Percentiles rank a stretch among this genome's conserved stretches.
These are phyloP conservation scores for Menidia beryllina DNA, from an alignment of 2,113 vertebrate species.

Conservation along the genomic window DNA sequence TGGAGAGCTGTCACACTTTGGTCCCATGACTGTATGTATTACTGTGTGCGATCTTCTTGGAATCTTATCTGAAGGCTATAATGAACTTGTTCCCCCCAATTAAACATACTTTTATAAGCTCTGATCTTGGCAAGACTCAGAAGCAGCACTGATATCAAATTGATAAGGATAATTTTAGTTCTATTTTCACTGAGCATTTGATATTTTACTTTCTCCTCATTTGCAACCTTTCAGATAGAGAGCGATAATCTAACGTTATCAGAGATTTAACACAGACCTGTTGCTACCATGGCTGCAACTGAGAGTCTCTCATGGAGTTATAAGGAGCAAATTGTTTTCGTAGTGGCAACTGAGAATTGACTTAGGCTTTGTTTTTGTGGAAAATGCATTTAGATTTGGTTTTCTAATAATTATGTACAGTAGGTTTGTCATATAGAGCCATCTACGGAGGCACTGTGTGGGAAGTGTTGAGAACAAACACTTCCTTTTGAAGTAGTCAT, in stretches of 20 bases:
- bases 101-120: constrained; percentile 32
- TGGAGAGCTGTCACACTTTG: constrained; percentile 69
- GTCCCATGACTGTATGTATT: constrained; percentile 74
- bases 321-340: not conserved
- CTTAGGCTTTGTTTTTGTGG: not conserved
- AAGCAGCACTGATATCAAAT: constrained; percentile 13
- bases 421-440: not conserved
- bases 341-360: not conserved
- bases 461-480: not conserved
- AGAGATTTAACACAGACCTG: not conserved
- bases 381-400: too few species aligned
- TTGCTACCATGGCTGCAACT: not conserved
- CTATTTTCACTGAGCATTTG: not conserved
- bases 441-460: not conserved
- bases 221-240: too few species aligned
- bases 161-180: not conserved
- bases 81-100: constrained; percentile 19
- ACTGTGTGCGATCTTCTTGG: constrained; percentile 20
- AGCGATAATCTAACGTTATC: not conserved
- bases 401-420: too few species aligned
- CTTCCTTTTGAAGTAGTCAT: not conserved
- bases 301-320: not conserved
- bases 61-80: constrained; percentile 46
- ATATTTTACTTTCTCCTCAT: constrained; percentile 4
- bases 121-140: not conserved